These are phyloP conservation scores for Cyclargus thomasi DNA, from an alignment of 1,140 invertebrate species.

Conservation along the genomic window DNA sequence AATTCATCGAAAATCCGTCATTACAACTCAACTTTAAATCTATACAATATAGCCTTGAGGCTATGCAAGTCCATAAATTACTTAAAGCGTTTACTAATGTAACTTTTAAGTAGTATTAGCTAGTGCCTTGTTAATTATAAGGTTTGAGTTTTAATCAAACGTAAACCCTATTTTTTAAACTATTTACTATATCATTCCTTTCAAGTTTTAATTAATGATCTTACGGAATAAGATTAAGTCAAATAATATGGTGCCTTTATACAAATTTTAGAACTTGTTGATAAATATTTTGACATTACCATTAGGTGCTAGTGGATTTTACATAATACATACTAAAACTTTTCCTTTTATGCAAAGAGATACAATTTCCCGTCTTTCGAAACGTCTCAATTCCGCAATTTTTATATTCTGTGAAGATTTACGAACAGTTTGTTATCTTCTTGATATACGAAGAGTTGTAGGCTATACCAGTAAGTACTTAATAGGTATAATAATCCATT, in stretches of 20 bases:
- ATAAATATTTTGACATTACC: conserved; percentile 14
- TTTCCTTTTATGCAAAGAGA: not conserved
- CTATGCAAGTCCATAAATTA: not conserved
- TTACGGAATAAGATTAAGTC: not conserved
- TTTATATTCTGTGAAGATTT: not conserved
- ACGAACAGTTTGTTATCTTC: not conserved
- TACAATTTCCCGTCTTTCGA: not conserved
- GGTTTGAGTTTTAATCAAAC: not conserved
- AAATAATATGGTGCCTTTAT: not conserved
- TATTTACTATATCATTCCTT: not conserved
- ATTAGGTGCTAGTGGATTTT: not conserved
- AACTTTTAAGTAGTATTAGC: not conserved
- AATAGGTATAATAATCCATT: conserved; percentile 25
- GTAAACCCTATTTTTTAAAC: not conserved
- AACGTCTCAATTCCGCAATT: not conserved
- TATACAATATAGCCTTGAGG: not conserved
- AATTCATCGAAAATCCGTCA: conserved; percentile 84
- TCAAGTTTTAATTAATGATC: not conserved
- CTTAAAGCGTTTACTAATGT: not conserved
- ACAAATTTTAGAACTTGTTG: not conserved
- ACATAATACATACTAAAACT: not conserved
- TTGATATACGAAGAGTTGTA: not conserved
- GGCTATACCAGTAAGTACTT: conserved; percentile 20
- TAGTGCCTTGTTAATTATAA: not conserved
- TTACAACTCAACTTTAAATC: conserved; percentile 85